Evolutionary conservation across 1,140 invertebrate species (phyloP).

Genomic region (Bombus confusus): DNA sequence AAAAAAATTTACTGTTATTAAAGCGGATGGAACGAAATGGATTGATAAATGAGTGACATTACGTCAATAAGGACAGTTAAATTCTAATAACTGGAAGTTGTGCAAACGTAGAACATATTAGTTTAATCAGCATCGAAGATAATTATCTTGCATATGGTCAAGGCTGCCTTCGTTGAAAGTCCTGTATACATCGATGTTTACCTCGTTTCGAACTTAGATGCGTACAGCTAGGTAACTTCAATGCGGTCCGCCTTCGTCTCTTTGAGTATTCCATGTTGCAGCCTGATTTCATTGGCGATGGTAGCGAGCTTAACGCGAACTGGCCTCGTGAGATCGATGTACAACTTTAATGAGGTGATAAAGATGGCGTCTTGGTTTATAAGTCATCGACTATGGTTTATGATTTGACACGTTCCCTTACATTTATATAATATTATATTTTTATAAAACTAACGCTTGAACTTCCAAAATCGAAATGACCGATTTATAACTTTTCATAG

Average conservation of each 20-base stretch:
- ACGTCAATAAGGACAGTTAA: too few species aligned
- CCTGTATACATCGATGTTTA: slow-evolving; percentile 23
- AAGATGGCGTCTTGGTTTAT: background rate
- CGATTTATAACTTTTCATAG: too few species aligned
- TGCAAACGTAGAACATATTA: background rate
- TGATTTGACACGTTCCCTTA: background rate
- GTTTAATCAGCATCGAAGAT: background rate
- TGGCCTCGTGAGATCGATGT: slow-evolving; percentile 25
- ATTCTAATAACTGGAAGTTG: background rate
- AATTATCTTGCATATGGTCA: background rate
- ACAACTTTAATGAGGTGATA: slow-evolving; percentile 55
- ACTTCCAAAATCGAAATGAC: background rate
- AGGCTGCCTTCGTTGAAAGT: background rate
- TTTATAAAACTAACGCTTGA: too few species aligned
- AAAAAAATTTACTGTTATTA: too few species aligned
- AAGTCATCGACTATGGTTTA: background rate
- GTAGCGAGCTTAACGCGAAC: slow-evolving; percentile 19
- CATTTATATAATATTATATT: too few species aligned
- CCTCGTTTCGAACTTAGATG: slow-evolving; percentile 40
- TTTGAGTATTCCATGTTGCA: slow-evolving; percentile 42
- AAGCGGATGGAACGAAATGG: too few species aligned
- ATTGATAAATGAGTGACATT: too few species aligned
- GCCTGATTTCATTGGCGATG: slow-evolving; percentile 39
- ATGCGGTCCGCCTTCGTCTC: slow-evolving; percentile 3
- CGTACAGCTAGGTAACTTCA: slow-evolving; percentile 36